Conservation (phyloP, 2,113 vertebrate genomes). For the Poicephalus meyeri region DNA sequence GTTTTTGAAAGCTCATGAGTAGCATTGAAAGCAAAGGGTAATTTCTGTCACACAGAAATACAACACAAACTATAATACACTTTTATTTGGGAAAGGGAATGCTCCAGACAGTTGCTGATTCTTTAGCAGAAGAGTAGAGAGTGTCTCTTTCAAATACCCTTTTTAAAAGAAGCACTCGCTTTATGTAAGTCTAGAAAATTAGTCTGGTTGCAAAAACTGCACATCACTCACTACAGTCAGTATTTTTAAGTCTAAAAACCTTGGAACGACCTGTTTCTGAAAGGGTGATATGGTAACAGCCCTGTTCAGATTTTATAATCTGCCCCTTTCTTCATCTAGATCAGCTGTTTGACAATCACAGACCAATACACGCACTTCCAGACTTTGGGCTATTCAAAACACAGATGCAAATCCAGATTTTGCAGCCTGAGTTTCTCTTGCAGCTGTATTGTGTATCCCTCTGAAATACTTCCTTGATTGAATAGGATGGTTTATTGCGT, state of each 20-base stretch:
- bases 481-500: background rate
- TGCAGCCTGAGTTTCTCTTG: background rate
- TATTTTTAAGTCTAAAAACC: background rate
- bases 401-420: background rate
- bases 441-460: background rate
- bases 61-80: background rate
- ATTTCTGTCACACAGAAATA: conserved; percentile 28
- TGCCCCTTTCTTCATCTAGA: background rate
- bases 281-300: background rate
- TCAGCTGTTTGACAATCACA: background rate
- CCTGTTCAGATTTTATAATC: background rate
- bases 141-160: background rate
- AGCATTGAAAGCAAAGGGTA: background rate
- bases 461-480: background rate
- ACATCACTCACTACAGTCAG: background rate
- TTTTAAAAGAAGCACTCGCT: background rate
- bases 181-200: conserved; percentile 17
- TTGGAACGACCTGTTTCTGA: background rate
- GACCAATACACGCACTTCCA: rapidly evolving
- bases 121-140: conserved; percentile 8
- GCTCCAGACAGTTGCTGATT: background rate
- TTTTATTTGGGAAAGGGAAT: background rate
- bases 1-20: background rate
- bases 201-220: conserved; percentile 6
- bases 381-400: background rate